Conservation (phyloP, 2,797 vertebrate species). For the Graptemys geographica region DNA sequence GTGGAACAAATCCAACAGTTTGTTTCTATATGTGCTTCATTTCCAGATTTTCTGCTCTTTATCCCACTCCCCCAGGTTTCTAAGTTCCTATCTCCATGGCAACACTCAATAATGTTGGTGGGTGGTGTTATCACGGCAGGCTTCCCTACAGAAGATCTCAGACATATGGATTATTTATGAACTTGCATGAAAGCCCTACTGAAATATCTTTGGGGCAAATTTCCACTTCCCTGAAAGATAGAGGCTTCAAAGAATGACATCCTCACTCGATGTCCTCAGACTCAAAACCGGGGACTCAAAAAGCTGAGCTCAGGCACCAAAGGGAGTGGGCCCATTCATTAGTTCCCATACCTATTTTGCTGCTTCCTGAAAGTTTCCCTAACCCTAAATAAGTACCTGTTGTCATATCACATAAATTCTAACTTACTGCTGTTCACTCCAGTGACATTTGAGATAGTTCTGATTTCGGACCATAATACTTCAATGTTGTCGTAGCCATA, state of each 20-base stretch:
- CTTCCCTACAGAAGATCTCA: slow-evolving; percentile 74
- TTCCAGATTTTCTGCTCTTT: slow-evolving; percentile 64
- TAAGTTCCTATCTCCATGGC: slow-evolving; percentile 70
- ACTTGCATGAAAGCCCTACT: slow-evolving; percentile 68
- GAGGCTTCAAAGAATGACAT: slow-evolving; percentile 18
- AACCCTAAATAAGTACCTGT: neutral
- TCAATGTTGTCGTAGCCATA: neutral
- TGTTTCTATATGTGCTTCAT: slow-evolving; percentile 48
- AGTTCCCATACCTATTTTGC: neutral
- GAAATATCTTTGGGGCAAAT: slow-evolving; percentile 63
- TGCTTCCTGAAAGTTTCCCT: neutral
- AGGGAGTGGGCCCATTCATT: neutral
- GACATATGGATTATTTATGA: slow-evolving; percentile 78
- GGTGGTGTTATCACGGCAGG: slow-evolving; percentile 77
- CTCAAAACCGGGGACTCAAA: neutral
- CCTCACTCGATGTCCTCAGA: neutral
- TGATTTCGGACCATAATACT: neutral
- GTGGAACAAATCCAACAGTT: slow-evolving; percentile 13
- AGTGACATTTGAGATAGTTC: neutral
- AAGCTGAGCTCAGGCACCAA: neutral
- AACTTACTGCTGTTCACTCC: neutral
- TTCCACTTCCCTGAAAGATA: slow-evolving; percentile 35
- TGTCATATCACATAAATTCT: neutral
- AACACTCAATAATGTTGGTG: slow-evolving; percentile 75
- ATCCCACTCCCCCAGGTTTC: slow-evolving; percentile 67